phyloP scores from a whole-genome alignment of 1,140 invertebrate species.

The Drosophila sp. region DNA sequence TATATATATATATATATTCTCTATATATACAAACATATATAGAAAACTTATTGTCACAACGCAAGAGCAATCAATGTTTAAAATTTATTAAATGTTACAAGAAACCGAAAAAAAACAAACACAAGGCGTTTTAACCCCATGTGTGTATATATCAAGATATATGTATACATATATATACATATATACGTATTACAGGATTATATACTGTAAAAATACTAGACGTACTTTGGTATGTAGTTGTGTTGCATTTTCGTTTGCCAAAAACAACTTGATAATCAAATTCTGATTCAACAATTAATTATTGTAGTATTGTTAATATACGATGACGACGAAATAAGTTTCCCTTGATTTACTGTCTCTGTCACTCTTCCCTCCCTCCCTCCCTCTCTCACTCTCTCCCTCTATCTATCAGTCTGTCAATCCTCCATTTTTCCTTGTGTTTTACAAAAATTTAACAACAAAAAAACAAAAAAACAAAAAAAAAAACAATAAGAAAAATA shows the following conservation, averaged over 20 bases:
- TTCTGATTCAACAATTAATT: slow-evolving; percentile 18
- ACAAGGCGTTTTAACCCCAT: slow-evolving; percentile 57
- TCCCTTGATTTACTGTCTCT: neutral
- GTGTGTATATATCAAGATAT: slow-evolving; percentile 27
- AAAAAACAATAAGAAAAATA: slow-evolving; percentile 29
- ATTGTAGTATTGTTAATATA: slow-evolving; percentile 11
- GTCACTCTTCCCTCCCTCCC: neutral
- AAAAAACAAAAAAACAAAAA: slow-evolving; percentile 1
- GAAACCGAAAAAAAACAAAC: neutral
- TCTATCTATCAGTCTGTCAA: neutral
- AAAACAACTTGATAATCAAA: neutral
- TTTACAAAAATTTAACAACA: slow-evolving; percentile 28
- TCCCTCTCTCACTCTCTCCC: neutral
- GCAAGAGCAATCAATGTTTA: slow-evolving; percentile 79
- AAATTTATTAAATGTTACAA: slow-evolving; percentile 76
- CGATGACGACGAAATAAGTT: neutral
- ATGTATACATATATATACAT: slow-evolving; percentile 33
- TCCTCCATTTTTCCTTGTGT: slow-evolving; percentile 12
- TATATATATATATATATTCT: slow-evolving; percentile 32
- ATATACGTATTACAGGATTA: slow-evolving; percentile 32
- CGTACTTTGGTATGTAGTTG: slow-evolving; percentile 42
- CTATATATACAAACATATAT: slow-evolving; percentile 47
- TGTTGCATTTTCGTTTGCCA: slow-evolving; percentile 4
- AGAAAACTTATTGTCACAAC: slow-evolving; percentile 74
- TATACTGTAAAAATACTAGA: slow-evolving; percentile 45